phyloP scores from a whole-genome alignment of 2,113 vertebrate genomes.

The Mustelus asterias region DNA sequence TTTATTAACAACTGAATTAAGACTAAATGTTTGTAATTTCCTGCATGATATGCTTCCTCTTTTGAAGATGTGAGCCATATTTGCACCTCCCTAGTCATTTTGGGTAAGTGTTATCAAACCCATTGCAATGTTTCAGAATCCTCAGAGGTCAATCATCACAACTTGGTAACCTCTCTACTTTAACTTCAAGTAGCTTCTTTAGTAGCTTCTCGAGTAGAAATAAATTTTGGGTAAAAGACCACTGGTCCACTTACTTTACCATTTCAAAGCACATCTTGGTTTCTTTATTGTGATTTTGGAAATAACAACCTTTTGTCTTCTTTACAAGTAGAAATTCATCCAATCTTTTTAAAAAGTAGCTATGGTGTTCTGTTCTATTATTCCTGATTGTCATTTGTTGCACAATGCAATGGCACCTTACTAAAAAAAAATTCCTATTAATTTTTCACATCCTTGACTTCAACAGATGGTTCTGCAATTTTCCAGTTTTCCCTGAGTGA shows the following conservation, averaged over 20 bases:
- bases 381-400: background rate
- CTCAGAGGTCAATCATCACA: no score
- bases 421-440: no score
- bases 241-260: background rate
- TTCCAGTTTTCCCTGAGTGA: background rate
- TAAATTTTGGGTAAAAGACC: background rate
- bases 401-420: no score
- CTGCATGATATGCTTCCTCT: no score
- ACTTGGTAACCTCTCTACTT: no score
- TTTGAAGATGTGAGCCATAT: no score
- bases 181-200: no score
- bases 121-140: no score
- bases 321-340: background rate
- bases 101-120: no score
- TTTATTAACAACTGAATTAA: no score
- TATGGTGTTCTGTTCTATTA: background rate
- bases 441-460: background rate
- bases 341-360: background rate
- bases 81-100: no score
- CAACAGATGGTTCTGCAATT: background rate
- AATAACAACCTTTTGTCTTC: background rate
- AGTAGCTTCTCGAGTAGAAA: background rate
- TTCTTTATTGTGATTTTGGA: background rate
- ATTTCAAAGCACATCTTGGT: background rate
- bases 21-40: no score